These are phyloP conservation scores for Melieria picta DNA, from an alignment of 2,888 invertebrate species.

Conservation along the genomic window DNA sequence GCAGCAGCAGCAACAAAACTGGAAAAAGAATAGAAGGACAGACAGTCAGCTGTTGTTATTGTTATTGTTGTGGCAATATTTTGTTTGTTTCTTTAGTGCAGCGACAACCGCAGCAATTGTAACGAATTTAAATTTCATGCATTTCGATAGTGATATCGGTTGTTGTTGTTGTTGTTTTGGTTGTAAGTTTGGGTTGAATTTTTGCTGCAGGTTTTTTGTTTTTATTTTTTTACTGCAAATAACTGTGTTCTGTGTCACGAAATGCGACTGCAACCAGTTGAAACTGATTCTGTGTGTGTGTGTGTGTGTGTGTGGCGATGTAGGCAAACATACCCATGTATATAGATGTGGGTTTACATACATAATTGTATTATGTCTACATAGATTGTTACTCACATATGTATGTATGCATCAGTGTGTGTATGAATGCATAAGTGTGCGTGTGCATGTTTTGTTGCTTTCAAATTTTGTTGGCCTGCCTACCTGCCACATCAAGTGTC, in stretches of 20 bases:
- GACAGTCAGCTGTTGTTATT: no score
- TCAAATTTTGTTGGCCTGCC: not conserved
- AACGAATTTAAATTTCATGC: no score
- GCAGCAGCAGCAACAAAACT: slow-evolving; percentile 1
- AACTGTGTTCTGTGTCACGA: no score
- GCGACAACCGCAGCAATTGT: not conserved
- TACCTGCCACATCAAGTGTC: slow-evolving; percentile 10
- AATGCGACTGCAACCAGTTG: no score
- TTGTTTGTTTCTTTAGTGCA: no score
- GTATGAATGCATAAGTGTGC: no score
- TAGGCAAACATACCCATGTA: no score
- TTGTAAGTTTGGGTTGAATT: not conserved
- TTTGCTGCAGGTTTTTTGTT: not conserved
- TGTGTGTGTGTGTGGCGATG: no score
- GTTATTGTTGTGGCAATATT: no score
- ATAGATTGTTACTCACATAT: not conserved
- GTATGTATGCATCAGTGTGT: not conserved
- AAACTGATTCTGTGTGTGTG: no score
- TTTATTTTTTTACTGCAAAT: not conserved
- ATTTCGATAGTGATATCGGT: not conserved
- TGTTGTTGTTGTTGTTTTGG: not conserved
- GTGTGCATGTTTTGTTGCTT: not conserved
- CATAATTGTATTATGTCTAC: not conserved
- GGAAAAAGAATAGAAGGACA: no score
- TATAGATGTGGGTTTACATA: no score